Percentiles rank a stretch among this genome's conserved stretches.
Evolutionary conservation across 2,797 vertebrate species (phyloP).

Genomic region (Spea hammondii): DNA sequence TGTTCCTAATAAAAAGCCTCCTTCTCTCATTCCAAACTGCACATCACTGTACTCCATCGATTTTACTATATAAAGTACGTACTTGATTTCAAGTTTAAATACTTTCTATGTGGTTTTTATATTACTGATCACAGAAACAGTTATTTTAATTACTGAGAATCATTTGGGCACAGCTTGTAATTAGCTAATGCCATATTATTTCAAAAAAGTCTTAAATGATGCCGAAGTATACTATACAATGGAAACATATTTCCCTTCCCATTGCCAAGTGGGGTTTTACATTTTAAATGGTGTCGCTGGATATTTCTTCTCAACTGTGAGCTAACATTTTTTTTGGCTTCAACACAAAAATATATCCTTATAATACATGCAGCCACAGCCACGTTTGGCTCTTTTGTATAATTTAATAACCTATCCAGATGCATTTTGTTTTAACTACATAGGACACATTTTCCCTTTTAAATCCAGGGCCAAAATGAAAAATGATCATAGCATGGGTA

Average conservation of each 20-base stretch:
- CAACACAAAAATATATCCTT: constrained; percentile 15
- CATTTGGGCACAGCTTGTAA: not conserved
- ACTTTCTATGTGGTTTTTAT: constrained; percentile 3
- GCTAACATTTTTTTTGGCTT: constrained; percentile 30
- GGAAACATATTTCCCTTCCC: constrained; percentile 25
- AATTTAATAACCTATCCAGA: constrained; percentile 35
- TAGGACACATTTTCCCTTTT: not conserved
- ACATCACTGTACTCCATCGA: not conserved
- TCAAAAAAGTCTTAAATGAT: constrained; percentile 3
- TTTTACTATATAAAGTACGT: not conserved
- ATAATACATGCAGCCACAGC: constrained; percentile 14
- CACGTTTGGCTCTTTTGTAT: constrained; percentile 3
- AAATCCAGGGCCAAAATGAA: not conserved
- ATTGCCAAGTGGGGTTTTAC: constrained; percentile 21
- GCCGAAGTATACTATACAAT: not conserved
- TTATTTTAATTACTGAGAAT: constrained; percentile 12
- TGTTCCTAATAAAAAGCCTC: not conserved
- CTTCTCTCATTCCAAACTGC: not conserved
- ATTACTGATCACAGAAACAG: not conserved
- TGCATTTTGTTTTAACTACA: constrained; percentile 26
- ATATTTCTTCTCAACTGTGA: constrained; percentile 15
- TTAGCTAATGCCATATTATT: constrained; percentile 11
- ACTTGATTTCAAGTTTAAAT: not conserved
- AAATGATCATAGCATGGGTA: not conserved
- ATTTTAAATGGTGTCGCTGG: constrained; percentile 24